Conservation (phyloP, 2,888 invertebrate species). For the Aradus depressus region DNA sequence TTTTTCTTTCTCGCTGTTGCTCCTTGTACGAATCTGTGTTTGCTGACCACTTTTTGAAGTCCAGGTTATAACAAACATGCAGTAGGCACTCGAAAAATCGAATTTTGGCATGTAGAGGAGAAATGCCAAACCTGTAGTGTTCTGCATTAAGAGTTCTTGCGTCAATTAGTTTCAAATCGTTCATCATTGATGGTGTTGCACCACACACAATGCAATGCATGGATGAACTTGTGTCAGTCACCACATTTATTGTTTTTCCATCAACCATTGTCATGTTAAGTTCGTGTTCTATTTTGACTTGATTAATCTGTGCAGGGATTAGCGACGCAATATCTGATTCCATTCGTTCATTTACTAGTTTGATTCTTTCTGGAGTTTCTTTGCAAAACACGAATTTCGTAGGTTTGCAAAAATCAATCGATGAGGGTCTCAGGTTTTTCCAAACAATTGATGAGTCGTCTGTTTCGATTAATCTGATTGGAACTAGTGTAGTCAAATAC, state of each 20-base stretch:
- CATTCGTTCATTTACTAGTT: slow-evolving; percentile 25
- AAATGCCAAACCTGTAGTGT: neutral
- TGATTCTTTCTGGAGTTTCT: slow-evolving; percentile 28
- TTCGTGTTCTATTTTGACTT: slow-evolving; percentile 26
- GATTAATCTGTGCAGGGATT: neutral
- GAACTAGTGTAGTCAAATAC: too few species aligned
- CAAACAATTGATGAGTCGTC: too few species aligned
- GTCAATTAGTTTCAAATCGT: too few species aligned
- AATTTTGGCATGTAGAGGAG: slow-evolving; percentile 6
- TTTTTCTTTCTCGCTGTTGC: neutral
- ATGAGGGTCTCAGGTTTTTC: slow-evolving; percentile 29
- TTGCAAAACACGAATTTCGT: slow-evolving; percentile 28
- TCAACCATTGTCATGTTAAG: slow-evolving; percentile 33
- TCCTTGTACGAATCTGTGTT: neutral
- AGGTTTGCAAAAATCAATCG: slow-evolving; percentile 27
- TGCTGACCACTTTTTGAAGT: slow-evolving; percentile 11
- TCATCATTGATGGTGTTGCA: slow-evolving; percentile 31
- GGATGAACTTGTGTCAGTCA: slow-evolving; percentile 32
- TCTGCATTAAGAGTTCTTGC: neutral
- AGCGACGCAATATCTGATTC: slow-evolving; percentile 18
- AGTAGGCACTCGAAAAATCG: slow-evolving; percentile 5
- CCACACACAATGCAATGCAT: slow-evolving; percentile 35
- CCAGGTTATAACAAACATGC: slow-evolving; percentile 8
- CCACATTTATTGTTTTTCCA: slow-evolving; percentile 35
- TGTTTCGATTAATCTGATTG: too few species aligned